Evolutionary conservation across 2,888 invertebrate genomes (phyloP), one percentile per base, ranked within the genome.

Genomic region (Stenodera caucasica): DNA sequence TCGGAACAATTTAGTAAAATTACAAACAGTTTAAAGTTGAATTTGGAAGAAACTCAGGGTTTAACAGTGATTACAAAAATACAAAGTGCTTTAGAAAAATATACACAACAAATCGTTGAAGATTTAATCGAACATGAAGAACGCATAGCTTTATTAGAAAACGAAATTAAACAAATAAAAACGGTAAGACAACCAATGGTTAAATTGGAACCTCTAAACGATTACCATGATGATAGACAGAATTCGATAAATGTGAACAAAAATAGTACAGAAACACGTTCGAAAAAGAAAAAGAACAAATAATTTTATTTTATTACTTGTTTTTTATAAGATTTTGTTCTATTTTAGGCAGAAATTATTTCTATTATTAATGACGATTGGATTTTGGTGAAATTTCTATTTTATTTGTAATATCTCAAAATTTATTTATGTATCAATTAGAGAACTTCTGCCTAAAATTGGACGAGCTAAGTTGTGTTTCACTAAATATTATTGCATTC

Each of bases 71-170:
- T 79, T 30, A 73, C 70, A 53, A 72, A 72, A 54, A 75, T 81
- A 54, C 78, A 80, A 59, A 72, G 72, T 50, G 73, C 75, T 33
- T 65, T 81, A 55, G 77, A 79, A 57, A 72, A 75, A 21, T 74
- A 77, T 63, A 75, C 78, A 52, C 72, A 72, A 26, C 64, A 68
- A 26, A 68, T 78, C 9, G 72, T 78, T 15, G 58, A 65, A n/a
- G 71, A 78, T 49, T 64, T 80, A 14, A 66, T 74, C 0, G 67
- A 72, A 45, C 75, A 76, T 7, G 80, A 81, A 68, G 64, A 70
- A 54, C 64, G 69, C 53, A 68, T 82, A 18, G 78, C 76, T 57
- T 72, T 78, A 21, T 74, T 82, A 11, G 82, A 83, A 63, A 55
- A 73, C 7, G 79, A 82, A 71, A 75, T 81, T 33, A 67, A 68